Conservation (phyloP, 2,113 vertebrate species). For the Muntiacus muntjak region DNA sequence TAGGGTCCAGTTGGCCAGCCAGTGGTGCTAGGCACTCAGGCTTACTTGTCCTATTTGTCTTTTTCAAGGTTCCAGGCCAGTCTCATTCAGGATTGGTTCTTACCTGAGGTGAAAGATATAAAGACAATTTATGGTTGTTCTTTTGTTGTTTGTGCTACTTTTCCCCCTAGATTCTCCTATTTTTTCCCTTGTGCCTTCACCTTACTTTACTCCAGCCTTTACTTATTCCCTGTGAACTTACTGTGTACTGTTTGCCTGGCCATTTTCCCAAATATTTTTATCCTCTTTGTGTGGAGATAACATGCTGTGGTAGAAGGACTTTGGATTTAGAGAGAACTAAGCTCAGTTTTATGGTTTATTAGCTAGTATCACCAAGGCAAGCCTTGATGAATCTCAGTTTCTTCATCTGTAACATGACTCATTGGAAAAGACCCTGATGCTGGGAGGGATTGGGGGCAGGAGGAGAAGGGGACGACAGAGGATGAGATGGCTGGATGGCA, state of each 20-base stretch:
- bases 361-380: neutral
- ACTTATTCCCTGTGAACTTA: neutral
- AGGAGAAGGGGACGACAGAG: too few species aligned
- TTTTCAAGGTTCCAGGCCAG: neutral
- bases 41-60: neutral
- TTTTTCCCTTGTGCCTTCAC: neutral
- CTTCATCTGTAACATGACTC: too few species aligned
- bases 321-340: neutral
- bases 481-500: too few species aligned
- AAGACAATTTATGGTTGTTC: neutral
- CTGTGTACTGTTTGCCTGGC: neutral
- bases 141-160: neutral
- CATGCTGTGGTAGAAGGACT: neutral
- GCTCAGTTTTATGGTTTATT: neutral
- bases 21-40: neutral
- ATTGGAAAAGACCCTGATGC: too few species aligned
- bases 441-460: too few species aligned
- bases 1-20: neutral
- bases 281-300: neutral
- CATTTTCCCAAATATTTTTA: neutral
- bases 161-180: neutral
- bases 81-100: neutral
- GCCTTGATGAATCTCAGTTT: neutral
- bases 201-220: neutral
- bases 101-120: neutral